Evolutionary conservation across 1,140 invertebrate genomes (phyloP).

Genomic region (Drosophila oshimai): DNA sequence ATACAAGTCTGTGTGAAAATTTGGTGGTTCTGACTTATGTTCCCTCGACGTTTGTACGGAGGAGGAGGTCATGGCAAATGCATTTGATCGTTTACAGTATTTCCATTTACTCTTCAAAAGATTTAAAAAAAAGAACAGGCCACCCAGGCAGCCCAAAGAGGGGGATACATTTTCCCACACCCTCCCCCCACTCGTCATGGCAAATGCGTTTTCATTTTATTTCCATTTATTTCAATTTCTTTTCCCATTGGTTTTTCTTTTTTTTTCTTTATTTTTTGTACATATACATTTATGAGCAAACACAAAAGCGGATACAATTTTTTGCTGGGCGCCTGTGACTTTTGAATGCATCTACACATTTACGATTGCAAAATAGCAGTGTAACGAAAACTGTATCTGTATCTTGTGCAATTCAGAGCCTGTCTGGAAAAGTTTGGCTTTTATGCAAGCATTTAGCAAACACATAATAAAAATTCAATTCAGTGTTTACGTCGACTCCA

Average conservation of each 20-base stretch:
- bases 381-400: constrained; percentile 19
- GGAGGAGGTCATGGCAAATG: too few relatives aligned
- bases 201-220: constrained; percentile 51
- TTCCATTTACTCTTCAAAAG: too few relatives aligned
- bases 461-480: constrained; percentile 78
- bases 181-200: not conserved
- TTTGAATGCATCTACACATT: constrained; percentile 17
- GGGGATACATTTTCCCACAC: not conserved
- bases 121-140: constrained; percentile 3
- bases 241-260: constrained; percentile 4
- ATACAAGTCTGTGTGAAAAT: too few relatives aligned
- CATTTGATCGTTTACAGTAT: too few relatives aligned
- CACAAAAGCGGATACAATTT: constrained; percentile 14
- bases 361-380: constrained; percentile 11
- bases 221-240: constrained; percentile 46
- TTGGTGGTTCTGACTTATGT: too few relatives aligned
- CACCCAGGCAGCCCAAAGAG: constrained; percentile 29
- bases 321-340: constrained; percentile 60
- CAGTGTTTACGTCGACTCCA: constrained; percentile 68
- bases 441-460: constrained; percentile 80
- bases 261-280: not conserved
- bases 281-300: constrained; percentile 27
- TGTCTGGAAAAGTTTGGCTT: constrained; percentile 52
- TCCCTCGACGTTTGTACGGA: too few relatives aligned
- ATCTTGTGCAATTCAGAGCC: constrained; percentile 2